Evolutionary conservation across 2,888 invertebrate species (phyloP).

Genomic region (Merodon equestris): DNA sequence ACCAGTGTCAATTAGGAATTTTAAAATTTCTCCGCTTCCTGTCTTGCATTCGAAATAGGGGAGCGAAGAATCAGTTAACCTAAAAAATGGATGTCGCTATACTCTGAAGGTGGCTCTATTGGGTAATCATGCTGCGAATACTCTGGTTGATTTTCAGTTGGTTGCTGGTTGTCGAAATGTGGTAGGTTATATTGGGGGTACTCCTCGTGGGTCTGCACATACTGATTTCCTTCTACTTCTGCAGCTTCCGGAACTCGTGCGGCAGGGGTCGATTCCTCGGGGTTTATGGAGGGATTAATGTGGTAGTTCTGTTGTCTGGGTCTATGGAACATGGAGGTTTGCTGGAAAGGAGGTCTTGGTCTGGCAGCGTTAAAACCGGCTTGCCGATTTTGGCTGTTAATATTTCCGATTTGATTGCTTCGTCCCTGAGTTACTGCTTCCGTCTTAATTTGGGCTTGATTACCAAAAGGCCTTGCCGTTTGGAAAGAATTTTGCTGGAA

Average conservation of each 20-base stretch:
- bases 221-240: slow-evolving; percentile 4
- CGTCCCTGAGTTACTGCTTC: slow-evolving; percentile 5
- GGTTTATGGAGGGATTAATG: too few species aligned
- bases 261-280: background rate
- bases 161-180: too few species aligned
- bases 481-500: background rate
- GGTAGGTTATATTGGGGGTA: background rate
- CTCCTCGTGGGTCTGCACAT: background rate
- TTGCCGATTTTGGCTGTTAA: slow-evolving; percentile 3
- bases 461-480: background rate
- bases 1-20: slow-evolving; percentile 30
- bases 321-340: too few species aligned
- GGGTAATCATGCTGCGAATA: background rate
- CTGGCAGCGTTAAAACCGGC: background rate
- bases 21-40: slow-evolving; percentile 19
- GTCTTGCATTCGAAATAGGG: slow-evolving; percentile 20
- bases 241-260: background rate
- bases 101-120: background rate
- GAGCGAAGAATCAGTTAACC: slow-evolving; percentile 20
- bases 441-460: background rate
- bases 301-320: too few species aligned
- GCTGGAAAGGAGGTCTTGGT: background rate
- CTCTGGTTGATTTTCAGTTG: background rate
- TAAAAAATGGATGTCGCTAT: slow-evolving; percentile 27
- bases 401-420: slow-evolving; percentile 9